Conservation (phyloP, 2,888 invertebrate genomes). For the Epinotia nisella region DNA sequence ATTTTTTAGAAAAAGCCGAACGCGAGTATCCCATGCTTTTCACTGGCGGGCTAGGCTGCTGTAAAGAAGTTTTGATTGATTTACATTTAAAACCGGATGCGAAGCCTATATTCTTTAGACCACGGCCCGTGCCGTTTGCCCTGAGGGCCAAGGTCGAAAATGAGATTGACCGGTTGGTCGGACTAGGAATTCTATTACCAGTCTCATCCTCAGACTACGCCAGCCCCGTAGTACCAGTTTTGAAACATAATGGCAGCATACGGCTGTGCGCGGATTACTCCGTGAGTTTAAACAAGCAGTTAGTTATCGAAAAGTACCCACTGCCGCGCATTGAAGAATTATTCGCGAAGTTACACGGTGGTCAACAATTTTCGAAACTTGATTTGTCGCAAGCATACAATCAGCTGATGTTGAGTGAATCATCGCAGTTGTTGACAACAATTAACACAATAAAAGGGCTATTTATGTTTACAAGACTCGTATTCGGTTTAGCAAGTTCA, state of each 20-base stretch:
- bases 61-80: constrained; percentile 24
- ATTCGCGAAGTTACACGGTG: too few relatives aligned
- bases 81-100: constrained; percentile 30
- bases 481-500: too few relatives aligned
- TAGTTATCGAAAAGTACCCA: too few relatives aligned
- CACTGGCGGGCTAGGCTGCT: constrained; percentile 21
- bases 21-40: constrained; percentile 16
- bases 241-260: constrained; percentile 13
- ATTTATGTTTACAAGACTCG: too few relatives aligned
- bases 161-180: constrained; percentile 2
- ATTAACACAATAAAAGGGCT: too few relatives aligned
- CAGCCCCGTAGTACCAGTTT: constrained; percentile 37
- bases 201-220: constrained; percentile 37
- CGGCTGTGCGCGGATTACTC: too few relatives aligned
- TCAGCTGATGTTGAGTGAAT: too few relatives aligned
- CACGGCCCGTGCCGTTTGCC: constrained; percentile 11
- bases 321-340: too few relatives aligned
- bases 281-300: too few relatives aligned
- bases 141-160: constrained; percentile 4
- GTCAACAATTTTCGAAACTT: too few relatives aligned
- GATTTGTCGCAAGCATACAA: too few relatives aligned
- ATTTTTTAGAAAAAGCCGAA: neutral
- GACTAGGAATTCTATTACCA: constrained; percentile 4
- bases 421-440: too few relatives aligned
- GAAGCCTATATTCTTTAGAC: constrained; percentile 6